phyloP scores from a whole-genome alignment of 1,140 invertebrate genomes.

The Aethina tumida region DNA sequence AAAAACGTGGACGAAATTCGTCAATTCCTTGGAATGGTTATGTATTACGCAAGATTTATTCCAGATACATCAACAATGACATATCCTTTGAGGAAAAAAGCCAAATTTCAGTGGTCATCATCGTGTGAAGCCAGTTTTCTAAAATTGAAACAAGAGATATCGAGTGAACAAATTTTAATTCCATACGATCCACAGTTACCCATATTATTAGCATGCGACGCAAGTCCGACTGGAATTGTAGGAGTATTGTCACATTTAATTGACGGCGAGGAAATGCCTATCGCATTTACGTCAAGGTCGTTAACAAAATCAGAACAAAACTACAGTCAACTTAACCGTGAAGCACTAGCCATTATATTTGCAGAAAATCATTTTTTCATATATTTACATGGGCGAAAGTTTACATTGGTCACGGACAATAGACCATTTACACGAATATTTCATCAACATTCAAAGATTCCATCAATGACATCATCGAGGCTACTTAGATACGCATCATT shows the following conservation, averaged over 20 bases:
- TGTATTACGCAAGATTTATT: conserved; percentile 31
- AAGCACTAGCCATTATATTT: conserved; percentile 40
- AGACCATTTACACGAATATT: conserved; percentile 27
- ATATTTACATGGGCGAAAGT: neutral
- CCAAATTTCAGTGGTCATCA: conserved; percentile 13
- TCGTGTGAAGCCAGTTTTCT: neutral
- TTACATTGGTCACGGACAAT: conserved; percentile 28
- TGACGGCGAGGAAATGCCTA: conserved; percentile 26
- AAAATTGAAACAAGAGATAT: conserved; percentile 1
- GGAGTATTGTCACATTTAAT: conserved; percentile 10
- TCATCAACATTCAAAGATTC: conserved; percentile 17
- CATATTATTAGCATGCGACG: neutral
- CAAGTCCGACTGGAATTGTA: neutral
- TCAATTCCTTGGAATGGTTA: conserved; percentile 30
- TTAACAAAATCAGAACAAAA: conserved; percentile 36
- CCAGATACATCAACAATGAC: conserved; percentile 20
- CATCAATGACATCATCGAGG: conserved; percentile 19
- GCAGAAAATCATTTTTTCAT: conserved; percentile 32
- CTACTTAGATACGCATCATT: conserved; percentile 25
- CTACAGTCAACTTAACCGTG: conserved; percentile 40
- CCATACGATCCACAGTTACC: conserved; percentile 2
- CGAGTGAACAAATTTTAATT: conserved; percentile 1
- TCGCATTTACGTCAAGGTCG: conserved; percentile 37
- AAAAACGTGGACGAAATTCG: conserved; percentile 22
- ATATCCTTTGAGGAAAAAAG: conserved; percentile 14